Conservation (phyloP, 2,797 vertebrate genomes). For the Microchirus variegatus region DNA sequence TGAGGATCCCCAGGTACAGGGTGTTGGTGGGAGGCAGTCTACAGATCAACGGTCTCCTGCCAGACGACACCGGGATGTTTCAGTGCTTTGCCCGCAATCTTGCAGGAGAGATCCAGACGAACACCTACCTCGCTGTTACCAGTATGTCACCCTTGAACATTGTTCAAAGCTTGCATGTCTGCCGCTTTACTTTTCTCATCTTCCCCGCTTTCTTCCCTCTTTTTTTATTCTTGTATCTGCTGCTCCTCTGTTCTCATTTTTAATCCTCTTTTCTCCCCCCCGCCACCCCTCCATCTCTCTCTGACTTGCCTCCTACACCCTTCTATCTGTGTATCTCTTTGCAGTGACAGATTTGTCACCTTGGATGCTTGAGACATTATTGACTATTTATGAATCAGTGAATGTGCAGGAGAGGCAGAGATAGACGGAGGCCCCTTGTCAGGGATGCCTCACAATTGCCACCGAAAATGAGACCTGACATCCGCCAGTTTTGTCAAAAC, state of each 20-base stretch:
- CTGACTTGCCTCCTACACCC: conserved; percentile 44
- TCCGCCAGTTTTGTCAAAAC: conserved; percentile 65
- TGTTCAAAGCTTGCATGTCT: conserved; percentile 28
- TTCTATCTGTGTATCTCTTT: conserved; percentile 63
- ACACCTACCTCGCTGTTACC: conserved; percentile 97
- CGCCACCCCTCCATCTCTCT: neutral
- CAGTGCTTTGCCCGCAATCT: conserved; percentile 95
- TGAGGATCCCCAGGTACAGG: conserved; percentile 88
- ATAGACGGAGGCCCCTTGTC: conserved; percentile 57
- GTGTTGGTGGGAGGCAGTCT: conserved; percentile 89
- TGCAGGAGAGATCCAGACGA: conserved; percentile 94
- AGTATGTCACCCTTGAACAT: conserved; percentile 82
- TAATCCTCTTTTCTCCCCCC: conserved; percentile 60
- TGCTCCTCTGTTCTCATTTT: conserved; percentile 48
- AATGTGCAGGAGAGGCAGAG: conserved; percentile 40
- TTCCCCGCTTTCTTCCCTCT: conserved; percentile 19
- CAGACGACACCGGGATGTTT: conserved; percentile 97
- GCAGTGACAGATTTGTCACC: conserved; percentile 70
- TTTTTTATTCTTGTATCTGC: conserved; percentile 42
- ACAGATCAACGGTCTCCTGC: conserved; percentile 93
- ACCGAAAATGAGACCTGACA: conserved; percentile 66
- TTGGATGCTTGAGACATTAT: conserved; percentile 70
- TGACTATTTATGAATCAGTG: conserved; percentile 71
- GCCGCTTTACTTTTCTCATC: conserved; percentile 43
- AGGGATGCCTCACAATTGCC: conserved; percentile 49